Percentiles rank a stretch among this genome's conserved stretches.
phyloP scores from a whole-genome alignment of 2,888 invertebrate species.

The Trachelus troglodyta region DNA sequence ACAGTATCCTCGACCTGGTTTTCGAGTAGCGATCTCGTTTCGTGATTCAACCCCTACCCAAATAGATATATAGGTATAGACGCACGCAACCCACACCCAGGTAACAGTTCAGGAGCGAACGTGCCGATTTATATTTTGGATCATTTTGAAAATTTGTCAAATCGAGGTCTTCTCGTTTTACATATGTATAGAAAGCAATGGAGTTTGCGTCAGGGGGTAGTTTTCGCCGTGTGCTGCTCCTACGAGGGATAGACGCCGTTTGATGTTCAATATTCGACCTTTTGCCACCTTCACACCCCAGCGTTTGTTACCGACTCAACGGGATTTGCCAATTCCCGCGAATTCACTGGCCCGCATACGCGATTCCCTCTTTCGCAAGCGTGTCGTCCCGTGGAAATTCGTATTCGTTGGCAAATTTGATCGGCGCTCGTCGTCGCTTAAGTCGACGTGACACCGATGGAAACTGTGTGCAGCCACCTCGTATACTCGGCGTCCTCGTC shows the following conservation, averaged over 20 bases:
- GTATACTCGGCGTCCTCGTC: no score
- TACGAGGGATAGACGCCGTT: constrained; percentile 34
- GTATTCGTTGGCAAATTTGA: constrained; percentile 32
- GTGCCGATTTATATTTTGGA: not conserved
- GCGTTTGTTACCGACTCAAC: not conserved
- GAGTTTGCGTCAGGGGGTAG: not conserved
- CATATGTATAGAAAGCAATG: not conserved
- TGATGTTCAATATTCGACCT: constrained; percentile 32
- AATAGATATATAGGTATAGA: not conserved
- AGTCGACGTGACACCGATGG: constrained; percentile 23
- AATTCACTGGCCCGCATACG: constrained; percentile 16
- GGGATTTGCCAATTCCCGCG: not conserved
- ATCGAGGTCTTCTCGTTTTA: not conserved
- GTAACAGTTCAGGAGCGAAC: not conserved
- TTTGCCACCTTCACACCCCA: not conserved
- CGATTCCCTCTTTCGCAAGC: constrained; percentile 20
- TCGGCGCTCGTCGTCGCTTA: constrained; percentile 19
- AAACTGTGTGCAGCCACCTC: not conserved
- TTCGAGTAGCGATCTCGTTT: not conserved
- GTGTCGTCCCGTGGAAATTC: constrained; percentile 26
- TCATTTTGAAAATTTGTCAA: not conserved
- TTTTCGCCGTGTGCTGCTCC: constrained; percentile 5
- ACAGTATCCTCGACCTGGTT: constrained; percentile 10
- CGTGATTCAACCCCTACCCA: not conserved
- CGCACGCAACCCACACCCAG: not conserved